Percentiles rank a stretch among this genome's conserved stretches.
Conservation (phyloP, 2,797 vertebrate species). For the Buphagus erythrorhynchus region DNA sequence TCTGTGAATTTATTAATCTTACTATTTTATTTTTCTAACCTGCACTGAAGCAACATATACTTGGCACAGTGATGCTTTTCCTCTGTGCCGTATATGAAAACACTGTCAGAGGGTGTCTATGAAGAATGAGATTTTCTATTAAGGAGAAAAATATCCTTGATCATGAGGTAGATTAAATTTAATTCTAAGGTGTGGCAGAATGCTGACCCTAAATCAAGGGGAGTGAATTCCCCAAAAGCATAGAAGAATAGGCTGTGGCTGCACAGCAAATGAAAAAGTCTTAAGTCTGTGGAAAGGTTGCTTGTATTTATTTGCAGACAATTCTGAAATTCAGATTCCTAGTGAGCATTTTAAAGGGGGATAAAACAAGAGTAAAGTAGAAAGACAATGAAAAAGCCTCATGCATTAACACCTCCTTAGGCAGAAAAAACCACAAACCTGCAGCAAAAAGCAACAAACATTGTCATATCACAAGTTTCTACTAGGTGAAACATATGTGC, state of each 20-base stretch:
- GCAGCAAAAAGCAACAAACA: neutral
- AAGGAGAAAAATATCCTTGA: neutral
- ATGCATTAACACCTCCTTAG: neutral
- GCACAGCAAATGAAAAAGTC: neutral
- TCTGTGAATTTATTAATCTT: neutral
- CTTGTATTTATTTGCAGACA: neutral
- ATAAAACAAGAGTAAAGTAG: neutral
- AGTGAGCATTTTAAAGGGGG: neutral
- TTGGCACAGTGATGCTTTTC: neutral
- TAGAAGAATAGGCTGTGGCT: neutral
- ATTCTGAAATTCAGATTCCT: neutral
- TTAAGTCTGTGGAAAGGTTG: neutral
- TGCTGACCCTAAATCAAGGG: neutral
- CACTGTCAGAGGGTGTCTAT: neutral
- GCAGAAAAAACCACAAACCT: neutral
- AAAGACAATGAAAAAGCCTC: neutral
- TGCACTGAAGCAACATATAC: neutral
- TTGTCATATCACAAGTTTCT: neutral
- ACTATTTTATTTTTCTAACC: neutral
- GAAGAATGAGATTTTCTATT: neutral
- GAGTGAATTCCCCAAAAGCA: neutral
- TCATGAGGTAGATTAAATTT: neutral
- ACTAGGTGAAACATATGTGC: neutral
- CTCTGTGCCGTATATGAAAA: fast-evolving
- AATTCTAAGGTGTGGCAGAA: neutral